Base-by-base conservation (phyloP, 1,140 invertebrate genomes). In the Cephus cinctus region DNA sequence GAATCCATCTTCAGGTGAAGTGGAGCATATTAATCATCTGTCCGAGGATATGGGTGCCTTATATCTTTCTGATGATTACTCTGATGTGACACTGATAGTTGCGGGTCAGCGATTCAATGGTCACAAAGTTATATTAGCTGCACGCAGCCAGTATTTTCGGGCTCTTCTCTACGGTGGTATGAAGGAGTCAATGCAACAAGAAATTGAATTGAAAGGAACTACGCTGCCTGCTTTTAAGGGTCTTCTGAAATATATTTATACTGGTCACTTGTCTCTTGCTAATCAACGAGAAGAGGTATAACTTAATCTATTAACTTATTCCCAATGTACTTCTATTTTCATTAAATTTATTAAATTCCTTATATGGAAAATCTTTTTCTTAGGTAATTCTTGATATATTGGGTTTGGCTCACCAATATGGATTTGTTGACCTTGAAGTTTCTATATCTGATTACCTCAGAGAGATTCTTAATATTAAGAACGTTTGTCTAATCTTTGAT, bases 211-310 rank as follows among this genome's bases (percentile, higher is more conserved):
- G 12, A 86, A 88, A 67, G 89, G 87, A 55, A 85, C 94, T 20
- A 89, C 89, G n/a, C 71, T 95, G 15, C 81, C 85, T 48, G 90
- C 94, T 14, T 98, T 99, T 64, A 92, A 92, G 73, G 83, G 85
- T 38, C 77, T 99, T 1, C 77, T 98, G 0, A 87, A 91, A 63
- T 99, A 99, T 76, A 94, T 99, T 38, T 99, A 99, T 70, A 95
- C 92, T 47, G 91, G 92, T 25, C 86, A 86, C 55, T 87, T 98
- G 80, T 88, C 88, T 38, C 77, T 98, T 20, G 83, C 85, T 11
- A 83, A 87, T 54, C 78, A 95, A 50, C 88, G 89, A 64, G 84
- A 70, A 36, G 69, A 73, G 56, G 74, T 75, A n/a, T n/a, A 27
- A 65, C 20, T 38, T 3, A n/a, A 4, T 12, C 31, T 8, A 36